Conservation (phyloP, 2,113 vertebrate species). For the Ceyx cyanopectus region DNA sequence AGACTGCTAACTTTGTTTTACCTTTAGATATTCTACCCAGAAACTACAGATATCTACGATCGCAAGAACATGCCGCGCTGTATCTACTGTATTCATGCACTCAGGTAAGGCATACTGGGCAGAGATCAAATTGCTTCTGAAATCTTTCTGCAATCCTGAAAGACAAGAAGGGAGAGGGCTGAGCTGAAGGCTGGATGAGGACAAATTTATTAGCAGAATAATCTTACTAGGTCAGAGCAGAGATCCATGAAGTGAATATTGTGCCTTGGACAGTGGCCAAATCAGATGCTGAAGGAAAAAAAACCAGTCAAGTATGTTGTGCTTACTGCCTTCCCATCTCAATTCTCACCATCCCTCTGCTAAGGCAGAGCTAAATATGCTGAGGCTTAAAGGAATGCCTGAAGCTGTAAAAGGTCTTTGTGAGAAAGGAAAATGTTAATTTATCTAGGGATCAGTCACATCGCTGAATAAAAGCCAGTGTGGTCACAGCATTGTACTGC, state of each 20-base stretch:
- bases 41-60: constrained; percentile 98
- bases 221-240: neutral
- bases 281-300: neutral
- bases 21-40: constrained; percentile 96
- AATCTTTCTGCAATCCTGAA: neutral
- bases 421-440: neutral
- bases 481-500: neutral
- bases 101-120: constrained; percentile 83
- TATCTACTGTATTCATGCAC: constrained; percentile 98
- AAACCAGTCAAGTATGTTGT: neutral
- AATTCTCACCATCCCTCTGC: neutral
- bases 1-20: constrained; percentile 33
- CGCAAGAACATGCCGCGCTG: constrained; percentile 99
- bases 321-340: neutral
- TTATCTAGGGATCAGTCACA: neutral
- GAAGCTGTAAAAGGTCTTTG: neutral
- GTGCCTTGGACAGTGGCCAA: neutral
- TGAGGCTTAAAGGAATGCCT: neutral
- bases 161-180: neutral
- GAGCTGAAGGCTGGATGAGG: neutral
- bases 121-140: neutral
- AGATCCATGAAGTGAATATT: neutral
- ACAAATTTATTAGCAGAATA: neutral
- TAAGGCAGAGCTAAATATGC: neutral
- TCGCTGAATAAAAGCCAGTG: neutral